Evolutionary conservation across 2,797 vertebrate genomes (phyloP), one percentile per base, ranked within the genome.

Genomic region (Macroramphosus scolopax): DNA sequence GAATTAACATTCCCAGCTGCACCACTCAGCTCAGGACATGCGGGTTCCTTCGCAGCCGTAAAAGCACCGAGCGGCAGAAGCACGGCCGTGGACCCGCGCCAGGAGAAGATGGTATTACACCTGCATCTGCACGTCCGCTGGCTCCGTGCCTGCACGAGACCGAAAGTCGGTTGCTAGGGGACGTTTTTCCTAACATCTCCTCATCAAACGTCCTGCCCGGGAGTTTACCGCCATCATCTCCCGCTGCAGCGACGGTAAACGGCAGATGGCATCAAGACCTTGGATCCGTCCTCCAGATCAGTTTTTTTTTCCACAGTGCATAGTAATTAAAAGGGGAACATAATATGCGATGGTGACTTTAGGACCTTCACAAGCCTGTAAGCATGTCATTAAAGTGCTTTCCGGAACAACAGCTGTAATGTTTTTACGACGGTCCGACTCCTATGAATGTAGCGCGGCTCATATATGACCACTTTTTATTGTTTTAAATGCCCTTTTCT

Each of bases 1-100:
- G 59, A 68, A 70, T 68, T 72, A 76, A 74, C 71, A 63, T 43
- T 61, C 51, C 66, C n/a, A 76, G 70, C 80, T 78, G 78, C 70
- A 66, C 40, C 30, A 12, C 64, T 77, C 52, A 28, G 48, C 43
- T 50, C 39, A 30, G 38, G 62, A 47, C 37, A 53, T 41, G 18
- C 25, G 12, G 17, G 38, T 44, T 68, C 42, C 62, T 33, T 18
- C 32, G 41, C 26, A 61, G 49, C 58, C 34, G 8, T 26, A 39
- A 44, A 51, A 47, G 47, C 2, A 48, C 17, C 22, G 14, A 34
- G 29, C 44, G 56, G 38, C 52, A 33, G 36, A 38, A 15, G 63
- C 43, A 35, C 44, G 24, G 46, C 47, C 5, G 62, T 54, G 66
- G 60, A 63, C 33, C 9, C 0, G 22, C 32, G 56, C 71, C 57